Percentiles rank a stretch among this genome's conserved stretches.
Conservation (phyloP, 2,888 invertebrate species). For the Chaitophorus viminalis region DNA sequence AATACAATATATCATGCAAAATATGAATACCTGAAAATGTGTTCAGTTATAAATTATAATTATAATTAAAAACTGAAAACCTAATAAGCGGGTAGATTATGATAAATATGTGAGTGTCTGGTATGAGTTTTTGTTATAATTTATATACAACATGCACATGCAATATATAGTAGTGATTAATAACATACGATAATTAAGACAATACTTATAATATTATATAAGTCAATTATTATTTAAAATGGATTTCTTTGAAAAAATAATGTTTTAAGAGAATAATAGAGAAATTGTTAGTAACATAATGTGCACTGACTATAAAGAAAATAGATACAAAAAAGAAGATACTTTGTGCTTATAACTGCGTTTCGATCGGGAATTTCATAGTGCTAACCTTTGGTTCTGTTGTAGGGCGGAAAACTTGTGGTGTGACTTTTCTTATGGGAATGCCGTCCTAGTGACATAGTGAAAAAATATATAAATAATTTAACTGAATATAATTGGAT, state of each 20-base stretch:
- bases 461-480: constrained; percentile 49
- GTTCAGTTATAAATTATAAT: neutral
- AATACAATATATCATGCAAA: neutral
- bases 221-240: constrained; percentile 24
- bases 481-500: constrained; percentile 8
- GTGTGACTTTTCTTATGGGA: constrained; percentile 61
- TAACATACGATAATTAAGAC: neutral
- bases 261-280: constrained; percentile 9
- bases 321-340: constrained; percentile 52
- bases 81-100: neutral
- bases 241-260: neutral
- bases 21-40: neutral
- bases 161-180: neutral
- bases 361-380: constrained; percentile 49
- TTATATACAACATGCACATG: neutral
- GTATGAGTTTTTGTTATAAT: neutral
- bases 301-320: constrained; percentile 40
- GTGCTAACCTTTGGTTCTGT: constrained; percentile 61
- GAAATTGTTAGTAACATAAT: constrained; percentile 39
- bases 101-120: neutral
- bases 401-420: constrained; percentile 58
- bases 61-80: neutral
- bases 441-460: constrained; percentile 60
- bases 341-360: constrained; percentile 57
- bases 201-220: neutral